Evolutionary conservation across 2,888 invertebrate species (phyloP).

Genomic region (Tuta absoluta): DNA sequence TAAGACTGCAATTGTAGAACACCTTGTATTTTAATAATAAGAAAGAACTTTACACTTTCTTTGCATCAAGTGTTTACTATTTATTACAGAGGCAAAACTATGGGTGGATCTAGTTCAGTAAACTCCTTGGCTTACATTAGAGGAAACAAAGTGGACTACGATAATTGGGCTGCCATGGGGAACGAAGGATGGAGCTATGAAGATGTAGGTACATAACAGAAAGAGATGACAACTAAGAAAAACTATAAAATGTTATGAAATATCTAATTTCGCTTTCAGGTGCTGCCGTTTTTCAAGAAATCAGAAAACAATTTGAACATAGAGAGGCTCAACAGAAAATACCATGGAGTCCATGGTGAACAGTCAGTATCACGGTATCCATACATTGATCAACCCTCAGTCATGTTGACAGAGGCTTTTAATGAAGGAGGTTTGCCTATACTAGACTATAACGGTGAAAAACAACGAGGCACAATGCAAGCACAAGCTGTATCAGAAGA

Average conservation of each 20-base stretch:
- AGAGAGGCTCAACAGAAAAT: constrained; percentile 70
- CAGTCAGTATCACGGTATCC: constrained; percentile 82
- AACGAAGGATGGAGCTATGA: constrained; percentile 82
- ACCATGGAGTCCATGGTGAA: constrained; percentile 82
- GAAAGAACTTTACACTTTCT: no score
- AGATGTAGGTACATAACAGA: constrained; percentile 59
- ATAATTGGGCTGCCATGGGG: constrained; percentile 82
- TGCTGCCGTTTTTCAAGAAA: constrained; percentile 85
- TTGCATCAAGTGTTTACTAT: no score
- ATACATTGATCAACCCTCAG: constrained; percentile 80
- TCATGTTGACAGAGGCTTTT: constrained; percentile 79
- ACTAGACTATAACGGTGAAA: constrained; percentile 77
- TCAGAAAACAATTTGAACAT: constrained; percentile 82
- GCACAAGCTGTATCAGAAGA: constrained; percentile 78
- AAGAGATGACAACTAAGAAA: not conserved
- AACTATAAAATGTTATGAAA: not conserved
- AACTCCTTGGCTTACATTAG: constrained; percentile 83
- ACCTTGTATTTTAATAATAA: no score
- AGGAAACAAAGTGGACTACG: constrained; percentile 82
- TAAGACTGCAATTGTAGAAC: no score
- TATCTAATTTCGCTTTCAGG: constrained; percentile 44
- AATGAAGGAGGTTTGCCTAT: constrained; percentile 80
- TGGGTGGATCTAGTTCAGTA: constrained; percentile 85
- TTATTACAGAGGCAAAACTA: constrained; percentile 76
- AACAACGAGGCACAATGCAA: constrained; percentile 80